These are phyloP conservation scores for Drosophila kambysellisi DNA, from an alignment of 2,888 invertebrate genomes.

Conservation along the genomic window DNA sequence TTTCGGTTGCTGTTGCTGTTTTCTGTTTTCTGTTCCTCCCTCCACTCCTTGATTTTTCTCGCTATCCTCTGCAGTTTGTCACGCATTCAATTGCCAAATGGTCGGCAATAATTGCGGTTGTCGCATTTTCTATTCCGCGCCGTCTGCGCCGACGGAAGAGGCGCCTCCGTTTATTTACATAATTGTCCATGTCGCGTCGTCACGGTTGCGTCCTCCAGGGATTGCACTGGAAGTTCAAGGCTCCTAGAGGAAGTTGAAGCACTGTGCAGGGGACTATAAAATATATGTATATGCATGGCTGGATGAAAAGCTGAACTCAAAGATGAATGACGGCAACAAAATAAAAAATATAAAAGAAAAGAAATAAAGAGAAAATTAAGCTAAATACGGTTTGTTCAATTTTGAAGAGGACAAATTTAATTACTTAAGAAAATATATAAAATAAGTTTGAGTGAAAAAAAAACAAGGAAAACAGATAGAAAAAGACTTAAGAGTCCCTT, in stretches of 20 bases:
- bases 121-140: conserved; percentile 65
- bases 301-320: conserved; percentile 1
- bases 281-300: conserved; percentile 34
- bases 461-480: neutral
- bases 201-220: conserved; percentile 43
- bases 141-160: conserved; percentile 48
- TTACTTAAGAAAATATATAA: neutral
- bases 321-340: conserved; percentile 18
- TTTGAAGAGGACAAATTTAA: neutral
- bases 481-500: neutral
- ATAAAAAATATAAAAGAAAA: neutral
- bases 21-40: conserved; percentile 9
- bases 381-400: neutral
- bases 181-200: conserved; percentile 74
- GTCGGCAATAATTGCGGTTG: conserved; percentile 75
- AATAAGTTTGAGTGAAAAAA: neutral
- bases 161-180: conserved; percentile 77
- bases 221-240: conserved; percentile 9
- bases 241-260: neutral
- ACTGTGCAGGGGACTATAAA: conserved; percentile 16
- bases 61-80: conserved; percentile 62
- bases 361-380: no score
- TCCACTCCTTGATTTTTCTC: conserved; percentile 14
- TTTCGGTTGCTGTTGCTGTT: conserved; percentile 9
- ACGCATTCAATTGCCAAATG: conserved; percentile 76